Conservation (phyloP, 2,797 vertebrate genomes). For the Dromococcyx pavoninus region DNA sequence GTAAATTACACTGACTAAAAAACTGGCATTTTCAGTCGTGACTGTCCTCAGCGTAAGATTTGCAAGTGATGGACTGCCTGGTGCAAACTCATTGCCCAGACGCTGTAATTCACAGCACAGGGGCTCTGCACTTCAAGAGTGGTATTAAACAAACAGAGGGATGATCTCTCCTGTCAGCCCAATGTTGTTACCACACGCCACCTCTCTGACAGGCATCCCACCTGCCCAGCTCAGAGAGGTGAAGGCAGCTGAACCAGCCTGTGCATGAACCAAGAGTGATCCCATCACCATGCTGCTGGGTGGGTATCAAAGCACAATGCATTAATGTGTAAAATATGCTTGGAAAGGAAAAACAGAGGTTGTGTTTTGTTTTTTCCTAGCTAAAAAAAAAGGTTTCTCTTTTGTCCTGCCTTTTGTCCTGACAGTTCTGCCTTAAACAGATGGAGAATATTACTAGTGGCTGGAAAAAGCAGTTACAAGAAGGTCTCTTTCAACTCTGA, state of each 20-base stretch:
- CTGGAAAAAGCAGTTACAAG: not conserved
- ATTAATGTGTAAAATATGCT: not conserved
- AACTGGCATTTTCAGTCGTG: not conserved
- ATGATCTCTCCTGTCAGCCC: not conserved
- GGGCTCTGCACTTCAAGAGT: not conserved
- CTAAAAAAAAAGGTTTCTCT: not conserved
- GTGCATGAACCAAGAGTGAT: fast-evolving
- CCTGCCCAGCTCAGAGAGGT: not conserved
- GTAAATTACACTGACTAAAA: not conserved
- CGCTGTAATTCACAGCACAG: not conserved
- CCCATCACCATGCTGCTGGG: fast-evolving
- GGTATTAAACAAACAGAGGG: not conserved
- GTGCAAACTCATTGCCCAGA: not conserved
- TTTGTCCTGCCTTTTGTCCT: too few relatives aligned
- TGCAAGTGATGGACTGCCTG: not conserved
- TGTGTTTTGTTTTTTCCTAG: not conserved
- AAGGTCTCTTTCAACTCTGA: not conserved
- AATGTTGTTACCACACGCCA: fast-evolving
- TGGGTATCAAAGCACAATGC: fast-evolving
- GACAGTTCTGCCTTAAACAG: not conserved
- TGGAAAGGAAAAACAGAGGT: not conserved
- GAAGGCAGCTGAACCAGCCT: not conserved
- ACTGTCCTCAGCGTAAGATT: not conserved
- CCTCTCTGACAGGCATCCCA: not conserved
- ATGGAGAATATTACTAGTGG: not conserved